Evolutionary conservation across 2,888 invertebrate genomes (phyloP), one percentile per base, ranked within the genome.

Genomic region (Sericinus montela): DNA sequence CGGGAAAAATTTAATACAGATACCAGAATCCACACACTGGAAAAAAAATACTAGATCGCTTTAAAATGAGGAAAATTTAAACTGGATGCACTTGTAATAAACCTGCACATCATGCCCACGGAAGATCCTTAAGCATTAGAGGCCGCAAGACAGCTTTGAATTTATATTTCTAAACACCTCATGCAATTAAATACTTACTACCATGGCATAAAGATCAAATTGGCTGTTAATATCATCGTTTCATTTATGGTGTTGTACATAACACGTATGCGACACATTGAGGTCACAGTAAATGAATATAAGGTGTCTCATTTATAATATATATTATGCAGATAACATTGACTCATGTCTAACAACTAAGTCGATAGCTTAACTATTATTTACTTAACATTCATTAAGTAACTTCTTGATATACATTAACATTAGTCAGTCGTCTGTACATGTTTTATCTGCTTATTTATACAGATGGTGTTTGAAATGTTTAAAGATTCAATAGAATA

Each of bases 111-210:
- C 51, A 47, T 52, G 56, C 54, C 48, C 41, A 44, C 59, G 63
- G 59, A 62, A 58, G 58, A 59, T 58, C 54, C 61, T 61, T 55
- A 52, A 19, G 34, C 44, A 37, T 51, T 45, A 44, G 40, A 53
- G 49, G 49, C 14, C 48, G 46, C 46, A 44, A 53, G 39, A 47
- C 46, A 42, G 36, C 49, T 54, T 55, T 52, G 51, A 57, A 57
- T 59, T 56, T 56, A 39, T 51, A 52, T 50, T 46, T 34, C 32
- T 16, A 28, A 42, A 51, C 28, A 25, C 37, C 46, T 35, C 38
- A 52, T 23, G 45, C n/a, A 23, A 50, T 29, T 47, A 14, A 45
- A 10, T 35, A 19, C 55, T 48, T 60, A 56, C 25, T 28, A 37
- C 49, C 13, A 50, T 13, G 45, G 2, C 6, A 10, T 54, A 55